Evolutionary conservation across 2,888 invertebrate genomes (phyloP).

Genomic region (Melipona bicolor): DNA sequence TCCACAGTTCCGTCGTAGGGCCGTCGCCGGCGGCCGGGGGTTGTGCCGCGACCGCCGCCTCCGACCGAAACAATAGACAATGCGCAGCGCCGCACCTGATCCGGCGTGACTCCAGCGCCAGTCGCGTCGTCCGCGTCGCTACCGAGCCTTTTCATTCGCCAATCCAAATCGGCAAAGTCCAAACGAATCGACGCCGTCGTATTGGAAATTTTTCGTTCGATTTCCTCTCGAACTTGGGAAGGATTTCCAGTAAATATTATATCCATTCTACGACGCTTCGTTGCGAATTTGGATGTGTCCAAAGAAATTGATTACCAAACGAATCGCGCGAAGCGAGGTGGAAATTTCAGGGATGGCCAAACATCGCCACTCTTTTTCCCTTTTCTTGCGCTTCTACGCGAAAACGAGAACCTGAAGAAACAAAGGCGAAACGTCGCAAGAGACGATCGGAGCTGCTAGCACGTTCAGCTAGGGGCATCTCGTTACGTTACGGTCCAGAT

Average conservation of each 20-base stretch:
- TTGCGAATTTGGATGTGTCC: no score
- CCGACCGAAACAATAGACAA: slow-evolving; percentile 80
- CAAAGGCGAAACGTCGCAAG: not conserved
- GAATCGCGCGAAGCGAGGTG: no score
- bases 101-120: slow-evolving; percentile 33
- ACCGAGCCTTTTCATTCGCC: not conserved
- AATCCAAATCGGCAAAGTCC: not conserved
- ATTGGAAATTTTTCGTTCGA: no score
- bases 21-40: slow-evolving; percentile 76
- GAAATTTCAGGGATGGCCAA: no score
- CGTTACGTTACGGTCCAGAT: slow-evolving; percentile 10
- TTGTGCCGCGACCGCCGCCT: slow-evolving; percentile 76
- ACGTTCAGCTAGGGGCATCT: slow-evolving; percentile 40
- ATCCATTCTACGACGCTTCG: no score
- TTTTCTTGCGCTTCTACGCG: slow-evolving; percentile 1
- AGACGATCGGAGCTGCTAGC: slow-evolving; percentile 41
- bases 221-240: no score
- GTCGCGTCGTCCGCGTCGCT: not conserved
- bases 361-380: slow-evolving; percentile 21
- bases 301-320: no score
- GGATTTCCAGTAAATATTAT: no score
- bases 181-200: no score
- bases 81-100: slow-evolving; percentile 70
- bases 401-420: not conserved
- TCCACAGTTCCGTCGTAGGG: slow-evolving; percentile 74